These are phyloP conservation scores for Botia almorhae DNA, from an alignment of 2,797 vertebrate species.

Conservation along the genomic window DNA sequence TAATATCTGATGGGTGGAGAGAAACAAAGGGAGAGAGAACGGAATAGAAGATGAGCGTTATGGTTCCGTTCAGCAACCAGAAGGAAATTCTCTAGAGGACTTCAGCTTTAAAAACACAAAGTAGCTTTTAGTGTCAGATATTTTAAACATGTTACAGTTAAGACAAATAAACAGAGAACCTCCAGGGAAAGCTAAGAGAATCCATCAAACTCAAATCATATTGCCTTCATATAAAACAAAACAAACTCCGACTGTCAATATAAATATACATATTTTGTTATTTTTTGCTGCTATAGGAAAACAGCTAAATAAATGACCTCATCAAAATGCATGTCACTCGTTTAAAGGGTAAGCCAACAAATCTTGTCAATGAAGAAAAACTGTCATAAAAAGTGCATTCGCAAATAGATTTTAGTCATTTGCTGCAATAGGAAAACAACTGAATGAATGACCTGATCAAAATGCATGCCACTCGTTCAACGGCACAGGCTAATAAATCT, in stretches of 20 bases:
- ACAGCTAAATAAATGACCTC: background rate
- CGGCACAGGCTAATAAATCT: too few relatives aligned
- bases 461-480: background rate
- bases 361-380: background rate
- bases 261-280: background rate
- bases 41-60: background rate
- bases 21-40: background rate
- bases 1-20: constrained; percentile 77
- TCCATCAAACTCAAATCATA: background rate
- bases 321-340: background rate
- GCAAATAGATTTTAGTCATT: background rate
- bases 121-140: background rate
- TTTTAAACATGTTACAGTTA: background rate
- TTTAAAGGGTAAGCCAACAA: background rate
- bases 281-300: background rate
- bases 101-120: constrained; percentile 1
- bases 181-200: background rate
- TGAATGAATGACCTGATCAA: background rate
- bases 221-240: background rate
- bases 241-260: background rate
- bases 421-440: background rate
- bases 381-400: background rate
- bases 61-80: background rate
- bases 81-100: background rate
- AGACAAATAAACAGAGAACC: background rate